Base-by-base conservation (phyloP, 2,888 invertebrate genomes). In the Ichneumon xanthorius region DNA sequence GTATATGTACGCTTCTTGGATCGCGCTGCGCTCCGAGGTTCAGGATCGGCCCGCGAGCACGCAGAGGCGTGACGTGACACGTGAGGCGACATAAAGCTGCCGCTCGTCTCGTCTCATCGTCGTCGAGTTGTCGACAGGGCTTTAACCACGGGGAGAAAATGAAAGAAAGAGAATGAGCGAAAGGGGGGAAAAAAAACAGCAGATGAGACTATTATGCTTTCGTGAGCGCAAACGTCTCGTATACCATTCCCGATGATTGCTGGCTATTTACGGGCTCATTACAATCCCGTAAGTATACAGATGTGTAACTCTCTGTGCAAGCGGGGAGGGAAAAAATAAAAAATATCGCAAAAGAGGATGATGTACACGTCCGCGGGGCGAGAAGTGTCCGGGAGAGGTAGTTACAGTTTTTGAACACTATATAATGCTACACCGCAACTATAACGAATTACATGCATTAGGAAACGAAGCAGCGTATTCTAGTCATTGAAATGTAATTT, bases 211-310 rank as follows among this genome's bases (percentile, higher is more conserved):
- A 77, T 78, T 76, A 82, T 86, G 79, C 78, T 30, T 70, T 63
- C 26, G 68, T 73, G 81, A 68, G 87, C 84, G 84, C 48, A 55
- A 80, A 88, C 73, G 87, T 85, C 82, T 83, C 71, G 71, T 75
- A 70, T 40, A 84, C 45, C 82, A 72, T 87, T 82, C 83, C 81
- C 86, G 89, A 90, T 90, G 90, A 91, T 90, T 90, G 87, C 88
- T 55, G 81, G 82, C 81, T 89, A 89, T 90, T 91, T 90, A 90
- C 86, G 89, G 88, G 86, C 87, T 90, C 88, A 89, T 90, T 90
- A 89, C 89, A 86, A 86, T 88, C 63, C 61, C 72, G 48, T 37
- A 58, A 48, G 50, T 19, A 45, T 67, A 79, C 26, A 19, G 11
- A 22, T 40, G 6, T 71, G 55, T 40, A 50, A 63, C 45, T 58